phyloP scores from a whole-genome alignment of 2,797 vertebrate genomes.

The Pseudotriccus pelzelni region DNA sequence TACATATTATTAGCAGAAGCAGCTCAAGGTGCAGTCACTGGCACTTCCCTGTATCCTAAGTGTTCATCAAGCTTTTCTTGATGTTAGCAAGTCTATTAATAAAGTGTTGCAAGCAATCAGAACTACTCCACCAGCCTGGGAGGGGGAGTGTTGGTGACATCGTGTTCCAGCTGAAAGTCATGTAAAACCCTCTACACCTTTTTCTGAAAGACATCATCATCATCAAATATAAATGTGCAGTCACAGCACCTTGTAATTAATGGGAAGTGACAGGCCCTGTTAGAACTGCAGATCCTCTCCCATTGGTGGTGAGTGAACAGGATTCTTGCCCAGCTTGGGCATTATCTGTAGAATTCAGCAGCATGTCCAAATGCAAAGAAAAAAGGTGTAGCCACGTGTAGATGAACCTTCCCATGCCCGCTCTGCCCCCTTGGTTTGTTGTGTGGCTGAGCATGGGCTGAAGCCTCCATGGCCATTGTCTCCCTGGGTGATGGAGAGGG shows the following conservation, averaged over 20 bases:
- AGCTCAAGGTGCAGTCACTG: conserved; percentile 23
- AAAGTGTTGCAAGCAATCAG: conserved; percentile 44
- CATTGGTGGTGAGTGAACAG: neutral
- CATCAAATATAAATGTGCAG: conserved; percentile 44
- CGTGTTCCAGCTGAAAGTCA: conserved; percentile 59
- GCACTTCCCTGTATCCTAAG: neutral
- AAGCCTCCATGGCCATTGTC: neutral
- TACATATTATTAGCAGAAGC: neutral
- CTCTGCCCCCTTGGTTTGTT: neutral
- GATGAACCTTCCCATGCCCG: neutral
- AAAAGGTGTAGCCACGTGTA: neutral
- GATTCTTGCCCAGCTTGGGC: neutral
- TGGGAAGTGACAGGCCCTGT: neutral
- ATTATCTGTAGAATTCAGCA: neutral
- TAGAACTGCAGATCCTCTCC: neutral
- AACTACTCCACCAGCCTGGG: conserved; percentile 17
- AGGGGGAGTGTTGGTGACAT: conserved; percentile 39
- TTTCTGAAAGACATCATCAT: neutral
- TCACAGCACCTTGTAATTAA: conserved; percentile 23
- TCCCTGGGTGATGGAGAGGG: neutral
- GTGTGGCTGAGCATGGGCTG: neutral
- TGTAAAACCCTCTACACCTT: conserved; percentile 23
- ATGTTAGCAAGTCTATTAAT: conserved; percentile 65
- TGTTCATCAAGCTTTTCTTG: conserved; percentile 49
- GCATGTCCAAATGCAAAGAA: neutral